phyloP scores from a whole-genome alignment of 2,888 invertebrate species.

The Sinodicranocentrus sp. region DNA sequence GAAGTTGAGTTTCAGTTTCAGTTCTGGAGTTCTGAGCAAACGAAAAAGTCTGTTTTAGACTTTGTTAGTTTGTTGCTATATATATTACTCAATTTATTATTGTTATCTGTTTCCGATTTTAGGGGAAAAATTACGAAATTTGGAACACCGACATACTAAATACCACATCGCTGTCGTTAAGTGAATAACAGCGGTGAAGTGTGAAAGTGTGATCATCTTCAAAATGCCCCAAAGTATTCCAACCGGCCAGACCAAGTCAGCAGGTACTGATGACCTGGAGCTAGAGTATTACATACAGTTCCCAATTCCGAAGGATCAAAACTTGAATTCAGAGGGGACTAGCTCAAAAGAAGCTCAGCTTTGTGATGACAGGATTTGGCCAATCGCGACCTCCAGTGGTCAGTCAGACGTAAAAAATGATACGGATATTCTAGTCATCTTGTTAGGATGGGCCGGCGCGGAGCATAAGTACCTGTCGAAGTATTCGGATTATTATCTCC shows the following conservation, averaged over 20 bases:
- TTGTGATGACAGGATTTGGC: constrained; percentile 34
- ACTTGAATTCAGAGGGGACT: not conserved
- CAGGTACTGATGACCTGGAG: constrained; percentile 48
- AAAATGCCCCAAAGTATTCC: not conserved
- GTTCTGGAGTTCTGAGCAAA: too few relatives aligned
- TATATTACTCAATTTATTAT: too few relatives aligned
- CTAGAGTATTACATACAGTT: constrained; percentile 73
- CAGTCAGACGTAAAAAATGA: constrained; percentile 79
- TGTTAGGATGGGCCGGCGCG: constrained; percentile 90
- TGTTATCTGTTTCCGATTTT: too few relatives aligned
- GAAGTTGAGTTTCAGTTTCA: too few relatives aligned
- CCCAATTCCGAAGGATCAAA: constrained; percentile 56
- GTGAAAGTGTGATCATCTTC: not conserved
- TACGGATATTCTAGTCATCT: constrained; percentile 84
- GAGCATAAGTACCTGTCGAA: constrained; percentile 87
- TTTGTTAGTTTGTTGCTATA: too few relatives aligned
- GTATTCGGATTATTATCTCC: constrained; percentile 88
- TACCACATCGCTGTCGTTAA: too few relatives aligned
- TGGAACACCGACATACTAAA: too few relatives aligned
- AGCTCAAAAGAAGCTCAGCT: not conserved
- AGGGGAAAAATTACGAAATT: too few relatives aligned
- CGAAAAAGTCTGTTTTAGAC: too few relatives aligned
- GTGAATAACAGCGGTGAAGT: too few relatives aligned
- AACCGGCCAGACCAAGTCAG: not conserved
- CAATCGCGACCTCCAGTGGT: not conserved